Conservation (phyloP, 2,888 invertebrate genomes). For the Mallateleia sp. region DNA sequence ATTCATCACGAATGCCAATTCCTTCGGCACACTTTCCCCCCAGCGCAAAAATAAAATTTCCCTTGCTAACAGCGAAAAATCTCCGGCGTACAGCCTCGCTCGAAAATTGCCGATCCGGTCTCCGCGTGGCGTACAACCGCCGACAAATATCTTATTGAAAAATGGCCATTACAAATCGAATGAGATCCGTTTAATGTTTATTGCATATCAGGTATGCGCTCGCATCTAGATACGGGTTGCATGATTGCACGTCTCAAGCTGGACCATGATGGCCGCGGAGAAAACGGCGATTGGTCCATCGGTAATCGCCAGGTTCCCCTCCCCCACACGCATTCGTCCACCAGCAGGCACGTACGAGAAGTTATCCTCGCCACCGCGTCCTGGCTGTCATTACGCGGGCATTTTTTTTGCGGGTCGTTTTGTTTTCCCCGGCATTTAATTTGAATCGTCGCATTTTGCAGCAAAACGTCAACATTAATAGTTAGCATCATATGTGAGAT, state of each 20-base stretch:
- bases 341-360: slow-evolving; percentile 74
- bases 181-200: slow-evolving; percentile 71
- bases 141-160: slow-evolving; percentile 65
- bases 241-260: slow-evolving; percentile 89
- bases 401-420: too few species aligned
- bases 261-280: slow-evolving; percentile 89
- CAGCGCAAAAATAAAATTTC: too few species aligned
- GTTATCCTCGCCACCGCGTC: slow-evolving; percentile 82
- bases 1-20: too few species aligned
- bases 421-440: neutral
- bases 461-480: slow-evolving; percentile 11
- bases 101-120: slow-evolving; percentile 19
- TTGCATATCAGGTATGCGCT: slow-evolving; percentile 57
- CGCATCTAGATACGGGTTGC: slow-evolving; percentile 80
- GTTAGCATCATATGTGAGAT: slow-evolving; percentile 37
- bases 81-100: neutral
- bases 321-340: slow-evolving; percentile 79
- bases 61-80: neutral
- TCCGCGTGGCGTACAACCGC: slow-evolving; percentile 15
- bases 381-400: too few species aligned
- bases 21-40: too few species aligned
- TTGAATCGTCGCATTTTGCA: slow-evolving; percentile 11
- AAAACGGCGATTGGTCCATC: slow-evolving; percentile 88
- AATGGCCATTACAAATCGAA: slow-evolving; percentile 74
- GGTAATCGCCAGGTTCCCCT: slow-evolving; percentile 88